phyloP scores from a whole-genome alignment of 2,113 vertebrate genomes.

The Dolichotis patagonum region DNA sequence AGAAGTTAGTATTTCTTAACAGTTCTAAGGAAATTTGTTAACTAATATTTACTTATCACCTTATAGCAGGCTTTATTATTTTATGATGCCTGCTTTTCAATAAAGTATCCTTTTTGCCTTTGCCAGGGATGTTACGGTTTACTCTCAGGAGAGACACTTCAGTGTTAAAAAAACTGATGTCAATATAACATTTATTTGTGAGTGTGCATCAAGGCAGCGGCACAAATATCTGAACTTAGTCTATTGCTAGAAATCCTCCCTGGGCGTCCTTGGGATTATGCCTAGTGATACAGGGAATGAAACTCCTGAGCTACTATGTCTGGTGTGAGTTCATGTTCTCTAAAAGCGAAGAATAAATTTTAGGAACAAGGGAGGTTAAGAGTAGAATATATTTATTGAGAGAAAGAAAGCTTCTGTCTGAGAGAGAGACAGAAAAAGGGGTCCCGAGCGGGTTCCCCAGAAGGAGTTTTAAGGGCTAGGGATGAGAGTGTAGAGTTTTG shows the following conservation, averaged over 20 bases:
- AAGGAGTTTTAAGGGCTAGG: too few species aligned
- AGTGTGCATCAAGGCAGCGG: not conserved
- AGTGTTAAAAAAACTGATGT: not conserved
- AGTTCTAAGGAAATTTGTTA: constrained; percentile 19
- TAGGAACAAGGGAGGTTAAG: too few species aligned
- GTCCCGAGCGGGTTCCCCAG: too few species aligned
- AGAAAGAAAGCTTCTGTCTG: too few species aligned
- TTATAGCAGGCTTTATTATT: constrained; percentile 46
- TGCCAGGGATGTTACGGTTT: not conserved
- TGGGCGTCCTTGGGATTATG: not conserved
- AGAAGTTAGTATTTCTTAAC: constrained; percentile 22
- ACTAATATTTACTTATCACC: not conserved
- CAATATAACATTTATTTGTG: constrained; percentile 20
- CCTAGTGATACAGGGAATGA: too few species aligned
- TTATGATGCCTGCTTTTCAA: constrained; percentile 19
- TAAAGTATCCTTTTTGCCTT: constrained; percentile 32
- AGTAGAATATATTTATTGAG: too few species aligned
- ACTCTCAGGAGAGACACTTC: not conserved
- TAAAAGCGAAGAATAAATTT: too few species aligned
- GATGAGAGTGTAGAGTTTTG: not conserved
- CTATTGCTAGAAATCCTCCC: not conserved
- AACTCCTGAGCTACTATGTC: too few species aligned
- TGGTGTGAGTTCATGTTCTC: too few species aligned
- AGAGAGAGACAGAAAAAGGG: too few species aligned
- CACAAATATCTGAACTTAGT: not conserved